phyloP scores from a whole-genome alignment of 2,888 invertebrate genomes.

The Odontothrips loti region DNA sequence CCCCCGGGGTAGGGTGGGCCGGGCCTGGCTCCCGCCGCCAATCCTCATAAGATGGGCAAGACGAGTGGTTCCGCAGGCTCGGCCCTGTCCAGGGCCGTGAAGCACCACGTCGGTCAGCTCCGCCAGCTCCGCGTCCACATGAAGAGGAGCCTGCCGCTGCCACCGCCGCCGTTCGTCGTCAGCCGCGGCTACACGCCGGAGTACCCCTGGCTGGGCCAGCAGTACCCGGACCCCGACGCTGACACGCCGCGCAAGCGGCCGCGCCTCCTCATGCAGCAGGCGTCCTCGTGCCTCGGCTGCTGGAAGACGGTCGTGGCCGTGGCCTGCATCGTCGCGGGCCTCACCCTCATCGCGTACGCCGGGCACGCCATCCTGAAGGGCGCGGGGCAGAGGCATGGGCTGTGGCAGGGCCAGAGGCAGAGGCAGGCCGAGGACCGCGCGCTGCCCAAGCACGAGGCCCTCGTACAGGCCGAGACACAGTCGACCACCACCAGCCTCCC shows the following conservation, averaged over 20 bases:
- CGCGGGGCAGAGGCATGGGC: background rate
- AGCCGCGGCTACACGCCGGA: constrained; percentile 12
- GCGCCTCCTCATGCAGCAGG: background rate
- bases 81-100: too few species aligned
- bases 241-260: background rate
- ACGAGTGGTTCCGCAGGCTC: background rate
- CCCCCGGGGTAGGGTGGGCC: background rate
- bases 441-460: background rate
- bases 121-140: background rate
- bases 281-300: background rate
- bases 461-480: background rate
- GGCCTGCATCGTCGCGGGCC: background rate
- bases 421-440: background rate
- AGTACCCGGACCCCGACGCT: background rate
- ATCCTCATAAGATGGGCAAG: constrained; percentile 3
- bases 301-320: background rate
- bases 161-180: background rate
- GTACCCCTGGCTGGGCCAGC: constrained; percentile 11
- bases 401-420: background rate
- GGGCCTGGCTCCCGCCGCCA: background rate
- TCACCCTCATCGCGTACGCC: constrained; percentile 3
- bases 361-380: background rate
- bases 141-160: constrained; percentile 11
- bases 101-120: background rate
- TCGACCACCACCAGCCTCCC: too few species aligned